These are phyloP conservation scores for Ormyrus nitidulus DNA, from an alignment of 2,888 invertebrate species.

Conservation along the genomic window DNA sequence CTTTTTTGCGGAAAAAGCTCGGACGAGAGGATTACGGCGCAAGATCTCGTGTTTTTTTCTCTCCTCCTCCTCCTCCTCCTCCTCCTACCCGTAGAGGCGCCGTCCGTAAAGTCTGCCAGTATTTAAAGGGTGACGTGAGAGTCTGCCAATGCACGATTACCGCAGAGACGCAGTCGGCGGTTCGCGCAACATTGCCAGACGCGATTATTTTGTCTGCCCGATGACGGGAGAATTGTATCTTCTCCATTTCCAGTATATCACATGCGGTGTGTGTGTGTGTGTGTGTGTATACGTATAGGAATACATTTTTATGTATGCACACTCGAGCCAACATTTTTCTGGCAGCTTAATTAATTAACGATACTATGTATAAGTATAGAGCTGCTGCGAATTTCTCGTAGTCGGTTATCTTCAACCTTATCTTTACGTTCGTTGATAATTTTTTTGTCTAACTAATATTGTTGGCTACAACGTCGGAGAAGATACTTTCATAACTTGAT, in stretches of 20 bases:
- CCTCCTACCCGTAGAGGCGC: not conserved
- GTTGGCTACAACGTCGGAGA: no score
- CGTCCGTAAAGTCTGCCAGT: slow-evolving; percentile 32
- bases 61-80: slow-evolving; percentile 4
- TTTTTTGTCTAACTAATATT: no score
- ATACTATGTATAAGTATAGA: no score
- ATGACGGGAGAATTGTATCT: slow-evolving; percentile 26
- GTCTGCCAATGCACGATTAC: slow-evolving; percentile 52
- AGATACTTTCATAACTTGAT: no score
- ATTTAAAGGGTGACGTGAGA: slow-evolving; percentile 55
- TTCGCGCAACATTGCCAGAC: slow-evolving; percentile 39
- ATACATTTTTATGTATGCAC: no score
- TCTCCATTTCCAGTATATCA: slow-evolving; percentile 25
- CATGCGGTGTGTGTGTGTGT: not conserved
- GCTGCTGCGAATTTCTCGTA: no score
- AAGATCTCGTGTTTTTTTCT: slow-evolving; percentile 19
- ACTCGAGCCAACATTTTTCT: no score
- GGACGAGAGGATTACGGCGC: not conserved
- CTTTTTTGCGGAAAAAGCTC: not conserved
- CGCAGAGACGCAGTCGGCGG: slow-evolving; percentile 13
- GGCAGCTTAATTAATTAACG: no score
- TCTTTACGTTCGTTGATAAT: no score
- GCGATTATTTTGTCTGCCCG: slow-evolving; percentile 48
- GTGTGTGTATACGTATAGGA: no score
- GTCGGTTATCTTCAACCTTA: no score